Evolutionary conservation across 1,140 invertebrate genomes (phyloP).

Genomic region (Meloidogyne hapla): DNA sequence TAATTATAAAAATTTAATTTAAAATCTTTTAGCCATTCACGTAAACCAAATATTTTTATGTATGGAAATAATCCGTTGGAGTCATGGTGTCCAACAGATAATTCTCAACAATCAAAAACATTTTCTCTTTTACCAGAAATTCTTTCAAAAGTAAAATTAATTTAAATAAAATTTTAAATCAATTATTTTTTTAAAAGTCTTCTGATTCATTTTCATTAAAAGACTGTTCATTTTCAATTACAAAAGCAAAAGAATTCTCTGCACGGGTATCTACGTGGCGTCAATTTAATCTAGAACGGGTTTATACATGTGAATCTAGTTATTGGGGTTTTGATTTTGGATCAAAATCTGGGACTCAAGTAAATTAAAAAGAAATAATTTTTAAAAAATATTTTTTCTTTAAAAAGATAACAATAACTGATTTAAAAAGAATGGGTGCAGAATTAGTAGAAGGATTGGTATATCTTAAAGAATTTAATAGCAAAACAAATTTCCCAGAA

Average conservation of each 20-base stretch:
- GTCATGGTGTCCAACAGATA: constrained; percentile 66
- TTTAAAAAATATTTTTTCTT: constrained; percentile 5
- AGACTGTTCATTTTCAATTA: constrained; percentile 77
- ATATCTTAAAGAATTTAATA: background rate
- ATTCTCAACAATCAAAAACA: constrained; percentile 32
- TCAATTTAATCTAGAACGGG: constrained; percentile 74
- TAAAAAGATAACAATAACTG: constrained; percentile 4
- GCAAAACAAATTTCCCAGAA: background rate
- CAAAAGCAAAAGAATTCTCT: constrained; percentile 78
- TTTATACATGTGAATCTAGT: constrained; percentile 83
- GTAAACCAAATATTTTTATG: constrained; percentile 82
- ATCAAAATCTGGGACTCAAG: constrained; percentile 70
- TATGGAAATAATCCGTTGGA: constrained; percentile 76
- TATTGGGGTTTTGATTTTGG: constrained; percentile 82
- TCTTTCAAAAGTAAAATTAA: background rate
- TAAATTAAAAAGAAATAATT: constrained; percentile 21
- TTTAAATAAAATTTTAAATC: constrained; percentile 15
- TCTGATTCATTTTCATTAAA: constrained; percentile 74
- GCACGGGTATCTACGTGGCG: constrained; percentile 82
- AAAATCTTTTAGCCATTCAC: no score
- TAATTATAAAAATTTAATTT: no score
- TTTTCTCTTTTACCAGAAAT: constrained; percentile 26
- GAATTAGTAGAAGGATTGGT: background rate
- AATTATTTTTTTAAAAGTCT: constrained; percentile 71
- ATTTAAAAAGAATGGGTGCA: constrained; percentile 13